Evolutionary conservation across 35 echinoderm and acorn worm species (phyloP), one percentile per base, ranked within the genome.

Genomic region (Eucidaris tribuloides): DNA sequence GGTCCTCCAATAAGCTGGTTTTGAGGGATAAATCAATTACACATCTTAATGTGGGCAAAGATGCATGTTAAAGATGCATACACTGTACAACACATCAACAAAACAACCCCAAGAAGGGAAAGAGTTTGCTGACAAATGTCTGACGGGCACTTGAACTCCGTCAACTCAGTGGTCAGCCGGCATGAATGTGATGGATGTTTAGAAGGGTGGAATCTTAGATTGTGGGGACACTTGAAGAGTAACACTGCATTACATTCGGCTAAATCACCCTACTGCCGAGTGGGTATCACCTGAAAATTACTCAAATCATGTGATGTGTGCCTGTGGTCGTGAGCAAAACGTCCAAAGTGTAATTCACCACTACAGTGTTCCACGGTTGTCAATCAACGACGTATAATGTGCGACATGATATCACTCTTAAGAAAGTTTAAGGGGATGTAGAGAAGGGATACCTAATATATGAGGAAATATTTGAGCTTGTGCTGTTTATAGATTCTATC

Each of bases 61-160:
- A n/a, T n/a, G n/a, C n/a, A n/a, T n/a, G n/a, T n/a, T n/a, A n/a
- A n/a, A n/a, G n/a, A n/a, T n/a, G n/a, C n/a, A n/a, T n/a, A n/a
- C n/a, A n/a, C n/a, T n/a, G n/a, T n/a, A n/a, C n/a, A n/a, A n/a
- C n/a, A n/a, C 68, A 33, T 74, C 68, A 42, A 44, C 34, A 74
- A 40, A 42, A 40, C 18, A 74, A 74, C 41, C 68, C 34, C 24
- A 74, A 40, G 24, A 74, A 44, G 68, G 33, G 68, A 74, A 74
- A 74, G 68, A 74, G 68, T 74, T 74, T 74, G 41, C 68, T 74
- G 68, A 74, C 44, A 40, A 74, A 74, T 42, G 38, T 74, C 44
- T 74, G 44, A 74, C 44, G 38, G 38, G 24, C 41, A 25, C 41
- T 41, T n/a, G 28, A 15, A 36, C 24, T 33, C 7, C 44, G 68